Conservation (phyloP, 1,140 invertebrate genomes). For the Drosophila bipectinata region DNA sequence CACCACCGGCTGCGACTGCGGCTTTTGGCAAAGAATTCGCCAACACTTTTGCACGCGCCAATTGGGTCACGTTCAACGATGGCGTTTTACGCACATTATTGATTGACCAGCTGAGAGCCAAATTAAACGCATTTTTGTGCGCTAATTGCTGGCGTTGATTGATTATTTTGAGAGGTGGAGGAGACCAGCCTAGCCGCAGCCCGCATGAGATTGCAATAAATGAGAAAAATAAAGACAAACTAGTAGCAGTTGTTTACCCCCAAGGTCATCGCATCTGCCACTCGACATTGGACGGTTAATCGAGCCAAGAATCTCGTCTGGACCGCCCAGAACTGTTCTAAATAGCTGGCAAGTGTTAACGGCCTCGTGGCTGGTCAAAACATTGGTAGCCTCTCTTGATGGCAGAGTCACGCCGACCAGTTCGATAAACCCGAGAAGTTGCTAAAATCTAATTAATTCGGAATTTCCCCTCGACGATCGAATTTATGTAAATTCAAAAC, state of each 20-base stretch:
- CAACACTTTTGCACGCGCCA: slow-evolving; percentile 18
- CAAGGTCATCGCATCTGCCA: slow-evolving; percentile 64
- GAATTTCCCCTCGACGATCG: slow-evolving; percentile 31
- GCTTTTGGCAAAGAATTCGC: slow-evolving; percentile 36
- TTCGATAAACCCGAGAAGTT: slow-evolving; percentile 59
- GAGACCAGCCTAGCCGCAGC: slow-evolving; percentile 20
- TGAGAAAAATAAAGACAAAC: slow-evolving; percentile 26
- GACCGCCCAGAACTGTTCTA: slow-evolving; percentile 57
- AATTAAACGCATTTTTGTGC: slow-evolving; percentile 57
- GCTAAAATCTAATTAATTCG: slow-evolving; percentile 62
- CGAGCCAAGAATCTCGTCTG: slow-evolving; percentile 1
- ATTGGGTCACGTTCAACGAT: slow-evolving; percentile 38
- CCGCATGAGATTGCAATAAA: slow-evolving; percentile 58
- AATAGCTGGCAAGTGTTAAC: slow-evolving; percentile 57
- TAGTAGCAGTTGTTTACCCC: slow-evolving; percentile 19
- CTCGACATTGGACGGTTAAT: slow-evolving; percentile 37
- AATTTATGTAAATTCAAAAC: slow-evolving; percentile 63
- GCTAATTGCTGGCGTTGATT: slow-evolving; percentile 57
- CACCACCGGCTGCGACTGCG: slow-evolving; percentile 10
- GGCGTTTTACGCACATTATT: slow-evolving; percentile 30
- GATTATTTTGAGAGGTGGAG: slow-evolving; percentile 52
- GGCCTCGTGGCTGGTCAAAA: slow-evolving; percentile 36
- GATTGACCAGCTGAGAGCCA: slow-evolving; percentile 37
- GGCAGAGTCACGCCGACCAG: slow-evolving; percentile 30
- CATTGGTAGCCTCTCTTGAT: slow-evolving; percentile 6